These are phyloP conservation scores for Pelvicachromis taeniatus DNA, from an alignment of 2,113 vertebrate species.

Conservation along the genomic window DNA sequence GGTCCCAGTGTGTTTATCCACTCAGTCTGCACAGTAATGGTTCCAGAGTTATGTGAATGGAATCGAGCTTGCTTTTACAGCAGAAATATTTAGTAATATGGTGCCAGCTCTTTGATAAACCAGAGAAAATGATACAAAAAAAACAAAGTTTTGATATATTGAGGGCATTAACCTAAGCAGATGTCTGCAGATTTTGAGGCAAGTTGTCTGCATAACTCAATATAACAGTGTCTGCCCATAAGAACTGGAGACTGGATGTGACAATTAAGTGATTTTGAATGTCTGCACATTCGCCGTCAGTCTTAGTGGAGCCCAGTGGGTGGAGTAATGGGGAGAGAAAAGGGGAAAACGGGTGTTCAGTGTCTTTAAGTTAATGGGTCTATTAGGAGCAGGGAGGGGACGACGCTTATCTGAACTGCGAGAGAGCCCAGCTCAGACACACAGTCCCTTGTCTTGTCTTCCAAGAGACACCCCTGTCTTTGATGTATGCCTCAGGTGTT, in stretches of 20 bases:
- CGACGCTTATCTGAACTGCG: constrained; percentile 59
- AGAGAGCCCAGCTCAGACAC: constrained; percentile 27
- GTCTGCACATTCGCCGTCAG: constrained; percentile 55
- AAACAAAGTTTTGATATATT: neutral
- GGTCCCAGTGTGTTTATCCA: neutral
- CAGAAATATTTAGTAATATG: neutral
- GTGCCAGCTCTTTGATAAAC: neutral
- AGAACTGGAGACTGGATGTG: constrained; percentile 63
- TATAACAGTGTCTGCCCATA: constrained; percentile 71
- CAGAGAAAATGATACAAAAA: neutral
- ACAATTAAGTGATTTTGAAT: constrained; percentile 70
- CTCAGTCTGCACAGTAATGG: neutral
- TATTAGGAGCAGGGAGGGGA: constrained; percentile 69
- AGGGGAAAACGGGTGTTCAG: constrained; percentile 21
- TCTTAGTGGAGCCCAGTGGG: constrained; percentile 61
- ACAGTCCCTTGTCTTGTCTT: neutral
- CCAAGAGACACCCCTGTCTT: constrained; percentile 21
- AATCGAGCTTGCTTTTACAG: neutral
- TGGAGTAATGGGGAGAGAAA: neutral
- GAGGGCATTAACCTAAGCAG: neutral
- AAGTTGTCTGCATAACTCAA: constrained; percentile 42
- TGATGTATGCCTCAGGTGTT: constrained; percentile 51
- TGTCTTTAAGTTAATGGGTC: constrained; percentile 56
- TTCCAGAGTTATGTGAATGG: neutral
- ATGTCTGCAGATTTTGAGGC: neutral